Conservation (phyloP, 2,888 invertebrate species). For the Parnassius smintheus region DNA sequence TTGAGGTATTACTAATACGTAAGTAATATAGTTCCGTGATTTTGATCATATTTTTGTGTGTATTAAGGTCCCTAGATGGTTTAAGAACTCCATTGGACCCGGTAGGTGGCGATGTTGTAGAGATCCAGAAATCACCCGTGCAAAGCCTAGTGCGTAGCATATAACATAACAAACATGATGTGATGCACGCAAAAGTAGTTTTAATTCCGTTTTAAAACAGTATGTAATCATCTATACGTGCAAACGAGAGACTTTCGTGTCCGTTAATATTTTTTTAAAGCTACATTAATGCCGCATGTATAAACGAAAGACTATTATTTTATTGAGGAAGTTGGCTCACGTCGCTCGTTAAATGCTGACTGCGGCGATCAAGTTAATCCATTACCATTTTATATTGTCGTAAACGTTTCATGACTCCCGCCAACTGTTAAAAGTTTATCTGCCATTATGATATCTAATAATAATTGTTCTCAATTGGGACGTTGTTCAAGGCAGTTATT, state of each 20-base stretch:
- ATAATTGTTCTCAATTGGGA: constrained; percentile 35
- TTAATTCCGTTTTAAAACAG: constrained; percentile 6
- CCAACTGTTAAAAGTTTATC: constrained; percentile 57
- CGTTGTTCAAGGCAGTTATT: not conserved
- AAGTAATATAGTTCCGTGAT: too few species aligned
- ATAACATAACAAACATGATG: not conserved
- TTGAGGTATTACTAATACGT: too few species aligned
- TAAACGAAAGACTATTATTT: constrained; percentile 61
- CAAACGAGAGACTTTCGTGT: constrained; percentile 32
- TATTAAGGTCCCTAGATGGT: too few species aligned
- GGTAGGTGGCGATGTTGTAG: too few species aligned
- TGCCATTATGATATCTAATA: constrained; percentile 37
- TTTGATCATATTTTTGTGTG: too few species aligned
- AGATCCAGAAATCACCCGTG: too few species aligned
- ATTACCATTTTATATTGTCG: constrained; percentile 75
- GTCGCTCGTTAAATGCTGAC: constrained; percentile 67
- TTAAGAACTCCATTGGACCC: too few species aligned
- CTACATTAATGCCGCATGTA: constrained; percentile 36
- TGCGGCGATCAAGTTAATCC: constrained; percentile 72
- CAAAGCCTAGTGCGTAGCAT: too few species aligned
- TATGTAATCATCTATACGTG: not conserved
- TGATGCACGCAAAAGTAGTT: constrained; percentile 1
- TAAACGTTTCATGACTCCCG: constrained; percentile 73
- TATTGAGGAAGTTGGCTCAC: constrained; percentile 75
- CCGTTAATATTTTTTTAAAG: constrained; percentile 37